Base-by-base conservation (phyloP, 2,113 vertebrate species). In the Sturnus vulgaris region DNA sequence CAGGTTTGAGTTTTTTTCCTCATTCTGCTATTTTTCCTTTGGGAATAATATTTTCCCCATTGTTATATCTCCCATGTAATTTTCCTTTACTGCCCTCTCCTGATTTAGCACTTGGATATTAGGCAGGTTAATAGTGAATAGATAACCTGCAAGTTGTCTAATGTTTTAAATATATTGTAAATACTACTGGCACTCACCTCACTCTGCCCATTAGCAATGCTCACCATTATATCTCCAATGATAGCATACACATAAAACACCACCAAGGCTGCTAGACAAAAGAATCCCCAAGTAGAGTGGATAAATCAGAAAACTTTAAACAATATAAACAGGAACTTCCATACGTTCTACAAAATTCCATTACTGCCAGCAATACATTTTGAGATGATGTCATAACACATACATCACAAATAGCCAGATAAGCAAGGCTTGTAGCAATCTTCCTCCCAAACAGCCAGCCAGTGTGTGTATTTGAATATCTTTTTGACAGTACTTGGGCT, bases 81-180 rank as follows among this genome's bases (percentile, higher is more conserved):
- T 93, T 88, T 80, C 63, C 55, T 92, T 90, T 86, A 92, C 66
- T 86, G 71, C 42, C 46, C 55, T 87, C 78, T 93, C 96, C 92
- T 93, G 88, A 92, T 96, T 96, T 93, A 95, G 61, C 14, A 61
- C 75, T 68, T 91, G 78, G 65, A 49, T 87, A 91, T 82, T 87
- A 72, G 44, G 42, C 35, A 93, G 70, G 49, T 85, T 72, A 61
- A 75, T 3, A 79, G 61, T 27, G 28, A 95, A 85, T 4, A 95
- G 59, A 56, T 80, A 85, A 90, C n/a, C 61, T 61, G 46, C 71
- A 90, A 44, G 52, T 82, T 15, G 4, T 75, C 23, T 46, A 39
- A 7, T 77, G 59, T 25, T 44, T 40, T 69, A 85, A 78, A 79
- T 25, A 47, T 47, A 72, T 8, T 82, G 27, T 69, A 91, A 84